phyloP scores from a whole-genome alignment of 2,888 invertebrate species.

The Sepioteuthis lessoniana region DNA sequence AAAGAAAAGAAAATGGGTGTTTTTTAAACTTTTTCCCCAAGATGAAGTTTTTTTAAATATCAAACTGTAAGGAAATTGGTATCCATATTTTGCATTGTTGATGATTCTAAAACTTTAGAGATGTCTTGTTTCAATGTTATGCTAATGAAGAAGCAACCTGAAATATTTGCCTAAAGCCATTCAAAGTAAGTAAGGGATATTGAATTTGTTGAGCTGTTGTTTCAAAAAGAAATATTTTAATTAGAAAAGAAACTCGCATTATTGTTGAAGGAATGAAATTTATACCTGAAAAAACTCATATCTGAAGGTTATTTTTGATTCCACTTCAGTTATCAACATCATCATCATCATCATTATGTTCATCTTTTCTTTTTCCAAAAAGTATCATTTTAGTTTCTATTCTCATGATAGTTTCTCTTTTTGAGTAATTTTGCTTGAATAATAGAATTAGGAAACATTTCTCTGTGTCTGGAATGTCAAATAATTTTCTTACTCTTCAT shows the following conservation, averaged over 20 bases:
- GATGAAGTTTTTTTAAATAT: not conserved
- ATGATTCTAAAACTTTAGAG: not conserved
- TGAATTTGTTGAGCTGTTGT: not conserved
- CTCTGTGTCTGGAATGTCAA: too few species aligned
- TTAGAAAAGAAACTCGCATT: not conserved
- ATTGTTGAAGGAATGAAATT: too few species aligned
- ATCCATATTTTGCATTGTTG: not conserved
- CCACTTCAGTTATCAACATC: too few species aligned
- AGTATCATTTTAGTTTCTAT: too few species aligned
- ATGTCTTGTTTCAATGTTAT: not conserved
- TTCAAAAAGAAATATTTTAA: not conserved
- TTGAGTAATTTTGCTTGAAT: too few species aligned
- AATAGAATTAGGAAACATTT: too few species aligned
- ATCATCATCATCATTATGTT: too few species aligned
- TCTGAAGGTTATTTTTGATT: too few species aligned
- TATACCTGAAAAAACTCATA: too few species aligned
- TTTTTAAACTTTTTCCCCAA: not conserved
- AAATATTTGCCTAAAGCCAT: not conserved
- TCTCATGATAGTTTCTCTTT: too few species aligned
- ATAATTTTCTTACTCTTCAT: too few species aligned
- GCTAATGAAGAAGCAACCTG: not conserved
- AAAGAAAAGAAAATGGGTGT: not conserved
- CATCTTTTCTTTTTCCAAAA: too few species aligned
- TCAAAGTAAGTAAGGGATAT: not conserved
- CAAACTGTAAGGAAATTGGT: not conserved